Percentiles rank a stretch among this genome's conserved stretches.
phyloP scores from a whole-genome alignment of 1,140 invertebrate species.

The Platyscapa corneri region DNA sequence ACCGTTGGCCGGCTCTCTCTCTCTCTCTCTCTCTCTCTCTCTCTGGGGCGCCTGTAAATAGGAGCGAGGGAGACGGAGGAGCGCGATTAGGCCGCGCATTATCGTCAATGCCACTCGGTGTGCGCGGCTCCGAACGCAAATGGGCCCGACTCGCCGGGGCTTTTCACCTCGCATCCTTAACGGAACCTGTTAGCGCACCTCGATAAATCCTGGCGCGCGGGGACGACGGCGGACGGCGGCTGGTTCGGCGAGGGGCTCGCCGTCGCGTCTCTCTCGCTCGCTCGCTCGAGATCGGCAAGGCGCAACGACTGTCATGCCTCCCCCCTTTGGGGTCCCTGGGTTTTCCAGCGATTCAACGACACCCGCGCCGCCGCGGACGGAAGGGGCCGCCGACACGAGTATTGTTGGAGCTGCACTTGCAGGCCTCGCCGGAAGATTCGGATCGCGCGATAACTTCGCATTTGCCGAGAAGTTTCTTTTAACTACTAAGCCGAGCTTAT shows the following conservation, averaged over 20 bases:
- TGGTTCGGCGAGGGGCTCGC: not conserved
- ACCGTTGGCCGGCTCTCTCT: slow-evolving; percentile 53
- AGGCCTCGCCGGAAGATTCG: not conserved
- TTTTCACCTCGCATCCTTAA: slow-evolving; percentile 58
- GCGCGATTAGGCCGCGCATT: slow-evolving; percentile 18
- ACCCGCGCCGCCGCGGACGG: not conserved
- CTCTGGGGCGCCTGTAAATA: no score
- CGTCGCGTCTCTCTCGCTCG: not conserved
- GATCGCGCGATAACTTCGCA: slow-evolving; percentile 31
- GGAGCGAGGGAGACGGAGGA: slow-evolving; percentile 5
- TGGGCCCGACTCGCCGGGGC: slow-evolving; percentile 25
- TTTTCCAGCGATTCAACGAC: not conserved
- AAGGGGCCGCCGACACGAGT: not conserved
- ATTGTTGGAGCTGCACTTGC: not conserved
- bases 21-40: slow-evolving; percentile 24
- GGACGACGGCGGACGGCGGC: no score
- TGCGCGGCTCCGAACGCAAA: slow-evolving; percentile 44
- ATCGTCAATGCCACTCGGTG: slow-evolving; percentile 56
- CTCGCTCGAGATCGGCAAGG: not conserved
- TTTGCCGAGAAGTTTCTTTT: slow-evolving; percentile 37
- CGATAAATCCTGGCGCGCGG: slow-evolving; percentile 57
- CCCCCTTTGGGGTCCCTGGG: not conserved
- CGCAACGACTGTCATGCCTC: not conserved
- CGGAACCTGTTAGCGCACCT: slow-evolving; percentile 55
- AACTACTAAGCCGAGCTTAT: slow-evolving; percentile 14